These are phyloP conservation scores for Gadus chalcogrammus DNA, from an alignment of 2,113 vertebrate species.

Conservation along the genomic window DNA sequence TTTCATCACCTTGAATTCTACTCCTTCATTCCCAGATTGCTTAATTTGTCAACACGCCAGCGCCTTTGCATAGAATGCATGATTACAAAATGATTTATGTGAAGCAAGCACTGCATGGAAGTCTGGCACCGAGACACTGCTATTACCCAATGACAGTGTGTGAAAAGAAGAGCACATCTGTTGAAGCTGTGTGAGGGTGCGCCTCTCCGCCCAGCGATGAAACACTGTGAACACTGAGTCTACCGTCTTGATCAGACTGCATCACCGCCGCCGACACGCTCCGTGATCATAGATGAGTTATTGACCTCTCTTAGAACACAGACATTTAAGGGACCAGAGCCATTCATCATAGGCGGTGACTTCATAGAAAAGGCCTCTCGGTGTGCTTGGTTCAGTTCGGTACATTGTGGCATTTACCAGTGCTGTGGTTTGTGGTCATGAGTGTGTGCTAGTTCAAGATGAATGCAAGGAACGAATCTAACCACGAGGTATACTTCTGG, in stretches of 20 bases:
- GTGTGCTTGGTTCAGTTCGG: no score
- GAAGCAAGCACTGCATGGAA: not conserved
- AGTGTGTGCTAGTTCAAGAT: no score
- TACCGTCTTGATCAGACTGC: slow-evolving; percentile 62
- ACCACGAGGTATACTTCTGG: no score
- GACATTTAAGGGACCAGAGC: slow-evolving; percentile 50
- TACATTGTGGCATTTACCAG: no score
- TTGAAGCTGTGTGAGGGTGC: slow-evolving; percentile 58
- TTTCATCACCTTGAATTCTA: slow-evolving; percentile 38
- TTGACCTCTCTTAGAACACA: slow-evolving; percentile 64
- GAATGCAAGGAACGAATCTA: no score
- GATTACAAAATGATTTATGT: slow-evolving; percentile 70
- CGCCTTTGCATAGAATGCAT: slow-evolving; percentile 50
- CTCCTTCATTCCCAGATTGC: slow-evolving; percentile 49
- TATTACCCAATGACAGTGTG: no score
- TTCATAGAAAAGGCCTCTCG: slow-evolving; percentile 38
- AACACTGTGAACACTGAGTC: slow-evolving; percentile 55
- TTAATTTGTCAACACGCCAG: slow-evolving; percentile 66
- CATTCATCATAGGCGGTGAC: slow-evolving; percentile 64
- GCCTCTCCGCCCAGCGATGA: slow-evolving; percentile 43
- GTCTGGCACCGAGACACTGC: no score
- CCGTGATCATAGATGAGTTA: slow-evolving; percentile 69
- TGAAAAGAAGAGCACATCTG: slow-evolving; percentile 9
- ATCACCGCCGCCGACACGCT: slow-evolving; percentile 60
- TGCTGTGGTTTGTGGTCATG: no score